A percentile compares a stretch with the other conserved stretches of the same genome.
phyloP scores from a whole-genome alignment of 2,113 vertebrate genomes.

The Megaceryle maxima region DNA sequence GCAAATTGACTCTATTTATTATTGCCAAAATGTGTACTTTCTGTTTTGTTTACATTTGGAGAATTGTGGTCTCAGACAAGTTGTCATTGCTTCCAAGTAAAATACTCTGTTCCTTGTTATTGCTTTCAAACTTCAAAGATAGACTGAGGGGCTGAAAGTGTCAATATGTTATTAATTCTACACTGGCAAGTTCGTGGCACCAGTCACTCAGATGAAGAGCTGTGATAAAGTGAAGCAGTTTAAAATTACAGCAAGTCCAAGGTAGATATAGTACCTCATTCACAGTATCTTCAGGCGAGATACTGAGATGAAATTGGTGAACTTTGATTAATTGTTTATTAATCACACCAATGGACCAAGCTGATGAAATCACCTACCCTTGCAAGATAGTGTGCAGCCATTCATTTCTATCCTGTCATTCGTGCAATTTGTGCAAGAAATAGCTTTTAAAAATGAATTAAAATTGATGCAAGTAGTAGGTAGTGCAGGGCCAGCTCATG shows the following conservation, averaged over 20 bases:
- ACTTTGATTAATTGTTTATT: constrained; percentile 8
- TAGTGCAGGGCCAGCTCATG: not conserved
- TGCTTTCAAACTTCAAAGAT: constrained; percentile 26
- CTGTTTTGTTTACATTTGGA: constrained; percentile 2
- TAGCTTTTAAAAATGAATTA: not conserved
- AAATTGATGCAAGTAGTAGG: not conserved
- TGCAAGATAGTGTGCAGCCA: not conserved
- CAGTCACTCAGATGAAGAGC: constrained; percentile 46
- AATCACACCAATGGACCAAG: not conserved
- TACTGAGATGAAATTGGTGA: constrained; percentile 15
- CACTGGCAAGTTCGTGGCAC: constrained; percentile 44
- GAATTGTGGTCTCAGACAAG: not conserved
- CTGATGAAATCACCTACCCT: not conserved
- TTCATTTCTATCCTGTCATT: not conserved
- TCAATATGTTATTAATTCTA: constrained; percentile 61
- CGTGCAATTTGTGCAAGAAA: not conserved
- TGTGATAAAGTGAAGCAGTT: constrained; percentile 46
- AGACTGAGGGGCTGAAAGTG: constrained; percentile 6
- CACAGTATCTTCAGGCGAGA: not conserved
- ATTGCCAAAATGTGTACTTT: not conserved
- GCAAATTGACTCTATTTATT: constrained; percentile 1
- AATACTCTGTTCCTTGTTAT: constrained; percentile 26
- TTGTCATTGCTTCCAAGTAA: not conserved
- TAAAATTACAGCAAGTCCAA: constrained; percentile 43
- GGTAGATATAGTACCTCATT: not conserved